Conservation (phyloP, 2,888 invertebrate species). For the Cephus sareptanus region DNA sequence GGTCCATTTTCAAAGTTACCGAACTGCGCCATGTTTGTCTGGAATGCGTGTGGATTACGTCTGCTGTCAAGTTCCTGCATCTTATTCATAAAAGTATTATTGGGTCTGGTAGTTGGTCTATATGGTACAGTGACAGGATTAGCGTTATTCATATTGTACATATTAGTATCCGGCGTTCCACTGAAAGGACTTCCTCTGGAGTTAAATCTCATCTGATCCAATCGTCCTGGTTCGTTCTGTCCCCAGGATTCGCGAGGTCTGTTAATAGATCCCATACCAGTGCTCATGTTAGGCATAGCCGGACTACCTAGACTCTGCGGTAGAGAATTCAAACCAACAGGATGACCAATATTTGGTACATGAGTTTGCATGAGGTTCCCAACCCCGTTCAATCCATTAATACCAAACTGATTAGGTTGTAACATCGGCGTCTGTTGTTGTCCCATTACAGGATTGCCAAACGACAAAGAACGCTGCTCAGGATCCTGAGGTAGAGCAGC, state of each 20-base stretch:
- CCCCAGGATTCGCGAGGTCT: constrained; percentile 42
- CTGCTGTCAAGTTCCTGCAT: constrained; percentile 68
- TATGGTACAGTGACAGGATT: constrained; percentile 63
- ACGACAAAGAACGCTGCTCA: constrained; percentile 34
- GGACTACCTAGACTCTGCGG: constrained; percentile 34
- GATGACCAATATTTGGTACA: constrained; percentile 39
- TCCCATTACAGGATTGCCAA: constrained; percentile 39
- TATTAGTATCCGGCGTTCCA: constrained; percentile 34
- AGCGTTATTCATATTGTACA: constrained; percentile 13
- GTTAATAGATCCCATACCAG: constrained; percentile 28
- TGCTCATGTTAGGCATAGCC: constrained; percentile 32
- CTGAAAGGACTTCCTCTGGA: constrained; percentile 43
- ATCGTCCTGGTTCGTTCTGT: constrained; percentile 36
- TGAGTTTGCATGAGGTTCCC: constrained; percentile 48
- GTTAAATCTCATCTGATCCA: constrained; percentile 41
- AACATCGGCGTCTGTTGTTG: constrained; percentile 44
- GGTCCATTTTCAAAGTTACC: constrained; percentile 36
- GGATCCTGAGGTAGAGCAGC: constrained; percentile 39
- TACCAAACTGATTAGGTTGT: constrained; percentile 48
- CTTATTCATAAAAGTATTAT: constrained; percentile 38
- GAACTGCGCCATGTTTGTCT: constrained; percentile 33
- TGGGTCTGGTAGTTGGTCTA: constrained; percentile 67
- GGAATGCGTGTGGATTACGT: constrained; percentile 72
- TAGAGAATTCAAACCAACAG: constrained; percentile 35
- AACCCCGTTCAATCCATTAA: constrained; percentile 58